Base-by-base conservation (phyloP, 2,888 invertebrate species). In the Oxyteleia sp. region DNA sequence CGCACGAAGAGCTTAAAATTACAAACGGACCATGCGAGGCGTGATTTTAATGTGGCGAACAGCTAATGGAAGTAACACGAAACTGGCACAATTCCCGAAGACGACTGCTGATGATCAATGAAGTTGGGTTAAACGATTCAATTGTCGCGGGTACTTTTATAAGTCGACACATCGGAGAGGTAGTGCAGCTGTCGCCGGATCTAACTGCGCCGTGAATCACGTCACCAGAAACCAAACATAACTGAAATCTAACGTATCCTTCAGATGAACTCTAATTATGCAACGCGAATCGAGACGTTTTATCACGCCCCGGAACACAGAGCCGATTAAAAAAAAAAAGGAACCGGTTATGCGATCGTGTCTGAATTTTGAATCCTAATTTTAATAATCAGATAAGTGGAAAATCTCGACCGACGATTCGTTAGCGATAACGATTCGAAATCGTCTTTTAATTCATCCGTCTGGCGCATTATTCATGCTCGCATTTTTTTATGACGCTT, bases 61-160 rank as follows among this genome's bases (percentile, higher is more conserved):
- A 15, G 20, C 18, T n/a, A 35, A 57, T 57, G 26, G 10, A 43
- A 51, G 20, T 51, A 16, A 20, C 49, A 63, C 68, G 69, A 47
- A 78, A 63, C 78, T 74, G 45, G 68, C 57, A 61, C 64, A 20
- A 57, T 47, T 74, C 68, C 57, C 57, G 63, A 29, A 16, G 43
- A 61, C 51, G 7, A 18, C 43, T 45, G 68, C 26, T 3, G 59
- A 47, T 64, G 68, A 74, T 79, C 82, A 83, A 74, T 79, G 74
- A 83, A 79, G 78, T 53, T 16, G 68, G 74, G 78, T 83, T 63
- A 83, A 79, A 74, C 69, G 82, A 78, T 74, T 83, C 74, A 69
- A 83, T 83, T 79, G 78, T 68, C 68, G 23, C 63, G 66, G 55
- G 35, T 55, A 49, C 32, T 61, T 53, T 61, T 49, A 59, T 61